phyloP scores from a whole-genome alignment of 2,888 invertebrate genomes.

The Melieria omissa region DNA sequence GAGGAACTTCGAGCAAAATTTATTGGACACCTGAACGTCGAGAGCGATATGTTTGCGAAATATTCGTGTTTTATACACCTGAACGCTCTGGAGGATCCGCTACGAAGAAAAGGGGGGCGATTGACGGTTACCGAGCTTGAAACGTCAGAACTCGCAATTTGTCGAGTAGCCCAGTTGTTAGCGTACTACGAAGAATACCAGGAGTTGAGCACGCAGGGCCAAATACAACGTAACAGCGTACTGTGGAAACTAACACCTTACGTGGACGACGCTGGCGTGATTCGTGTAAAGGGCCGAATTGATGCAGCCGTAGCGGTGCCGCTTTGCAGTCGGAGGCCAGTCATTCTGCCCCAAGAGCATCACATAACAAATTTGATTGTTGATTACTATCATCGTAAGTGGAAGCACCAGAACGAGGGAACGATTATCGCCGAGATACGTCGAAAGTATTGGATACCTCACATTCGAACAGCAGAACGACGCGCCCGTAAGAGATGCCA shows the following conservation, averaged over 20 bases:
- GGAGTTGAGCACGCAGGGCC: background rate
- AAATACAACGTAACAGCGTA: background rate
- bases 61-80: conserved; percentile 28
- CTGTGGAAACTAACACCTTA: background rate
- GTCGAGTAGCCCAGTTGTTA: background rate
- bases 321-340: background rate
- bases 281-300: conserved; percentile 17
- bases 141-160: background rate
- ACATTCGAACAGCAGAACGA: conserved; percentile 1
- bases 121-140: background rate
- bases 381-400: background rate
- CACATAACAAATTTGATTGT: conserved; percentile 8
- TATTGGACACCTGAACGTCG: background rate
- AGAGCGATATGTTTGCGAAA: conserved; percentile 25
- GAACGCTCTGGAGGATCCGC: background rate
- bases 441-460: background rate
- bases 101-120: conserved; percentile 15
- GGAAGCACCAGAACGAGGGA: conserved; percentile 3
- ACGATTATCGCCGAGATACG: conserved; percentile 18
- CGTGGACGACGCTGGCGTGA: background rate
- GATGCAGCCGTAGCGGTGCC: conserved; percentile 1
- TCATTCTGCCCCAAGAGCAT: background rate
- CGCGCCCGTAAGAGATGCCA: background rate
- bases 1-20: conserved; percentile 2
- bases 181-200: conserved; percentile 16